Base-by-base conservation (phyloP, 2,797 vertebrate species). In the Thripadectes ignobilis region DNA sequence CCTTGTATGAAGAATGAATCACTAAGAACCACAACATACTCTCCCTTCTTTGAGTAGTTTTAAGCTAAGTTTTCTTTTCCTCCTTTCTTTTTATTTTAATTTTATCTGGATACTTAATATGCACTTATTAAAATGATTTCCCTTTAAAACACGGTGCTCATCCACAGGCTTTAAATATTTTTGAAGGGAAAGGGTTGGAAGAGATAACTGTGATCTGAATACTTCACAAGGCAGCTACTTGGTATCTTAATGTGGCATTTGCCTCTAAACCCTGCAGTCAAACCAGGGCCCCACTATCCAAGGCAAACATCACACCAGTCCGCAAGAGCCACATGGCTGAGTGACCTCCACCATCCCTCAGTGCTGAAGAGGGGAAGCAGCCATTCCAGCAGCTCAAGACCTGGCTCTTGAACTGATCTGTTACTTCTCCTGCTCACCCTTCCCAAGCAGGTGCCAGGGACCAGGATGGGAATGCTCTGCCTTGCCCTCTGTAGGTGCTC, bases 1-100 rank as follows among this genome's bases (percentile, higher is more conserved):
- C 59, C 54, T 87, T 85, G 74, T 2, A 2, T 94, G 89, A 94
- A 92, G 86, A 94, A 91, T 88, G 95, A 94, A 22, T 91, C 86
- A 73, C 46, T 61, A 62, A 82, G 69, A 94, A 34, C 66, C 62
- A 58, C 69, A 87, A 48, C 22, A 66, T 51, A 27, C 43, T 86
- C 54, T 54, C 54, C 49, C 10, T 72, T 68, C 88, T 84, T 39
- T 81, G 27, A 68, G 43, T 20, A 34, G 58, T 55, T 96, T 73
- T 52, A 72, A 94, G 80, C 27, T 48, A 62, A 85, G 23, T 73
- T 93, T 66, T 92, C 24, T 49, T 24, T 27, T 49, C 7, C 27
- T 27, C 15, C 5, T 49, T 49, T 46, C 10, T 46, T 23, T 24
- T 14, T 62, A 77, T 74, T 92, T 66, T 14, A 57, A 57, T 54